Evolutionary conservation across 2,888 invertebrate species (phyloP), one percentile per base, ranked within the genome.

Genomic region (Calliphora vomitoria): DNA sequence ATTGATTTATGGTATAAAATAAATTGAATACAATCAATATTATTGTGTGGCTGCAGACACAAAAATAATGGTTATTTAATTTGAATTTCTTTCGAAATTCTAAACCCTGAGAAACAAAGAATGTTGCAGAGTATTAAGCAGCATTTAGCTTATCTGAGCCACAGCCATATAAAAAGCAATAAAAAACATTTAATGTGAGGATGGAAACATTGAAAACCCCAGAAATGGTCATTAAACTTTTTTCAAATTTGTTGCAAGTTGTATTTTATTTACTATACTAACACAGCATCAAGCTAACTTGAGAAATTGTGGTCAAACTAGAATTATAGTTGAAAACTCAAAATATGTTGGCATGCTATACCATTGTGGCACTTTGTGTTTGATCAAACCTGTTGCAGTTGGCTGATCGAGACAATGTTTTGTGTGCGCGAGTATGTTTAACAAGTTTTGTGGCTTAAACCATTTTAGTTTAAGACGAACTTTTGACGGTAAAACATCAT

Each of bases 401-500:
- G 18, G 11, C 18, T 31, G 25, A 68, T 78, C 41, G n/a, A 35
- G 66, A 4, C 25, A 62, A 80, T 74, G 35, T 82, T 25, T 38
- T 62, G 18, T 8, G 10, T 4, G 11, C 35, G 11, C 35, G 11
- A 68, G 60, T 68, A 62, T 80, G 85, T 78, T 81, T 58, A 66
- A 35, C 64, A 66, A 76, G 76, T 75, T 87, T 71, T 79, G 50
- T 60, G 71, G 74, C 64, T 79, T 80, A 82, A 87, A 83, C 82
- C 35, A 78, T 82, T 85, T 35, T 90, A 92, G 92, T 92, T 89
- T 88, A 88, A 90, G 89, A 88, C 90, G 90, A 90, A 88, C 89
- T 90, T 89, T 90, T 88, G 87, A 88, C 85, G 89, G 6, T 78
- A 86, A 44, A 83, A 88, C 82, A 86, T 81, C 89, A 69, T 79